Evolutionary conservation across 2,888 invertebrate genomes (phyloP), one percentile per base, ranked within the genome.

Genomic region (Notodonta dromedarius): DNA sequence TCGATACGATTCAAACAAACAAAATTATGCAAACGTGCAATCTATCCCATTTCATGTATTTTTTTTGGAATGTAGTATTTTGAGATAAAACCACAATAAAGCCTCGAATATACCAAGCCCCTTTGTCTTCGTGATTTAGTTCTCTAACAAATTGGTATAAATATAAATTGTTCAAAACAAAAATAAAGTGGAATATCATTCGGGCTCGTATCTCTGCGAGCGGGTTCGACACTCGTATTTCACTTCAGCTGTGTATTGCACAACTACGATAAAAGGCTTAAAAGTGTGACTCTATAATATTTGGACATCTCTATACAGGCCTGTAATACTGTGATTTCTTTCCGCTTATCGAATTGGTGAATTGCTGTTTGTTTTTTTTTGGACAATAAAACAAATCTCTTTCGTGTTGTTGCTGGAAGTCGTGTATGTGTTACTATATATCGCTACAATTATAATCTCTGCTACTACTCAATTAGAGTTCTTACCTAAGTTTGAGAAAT

Each of bases 191-290:
- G 58, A 67, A 65, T 69, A 66, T 69, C 50, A 62, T 62, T 40
- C 60, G 60, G 56, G 61, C 61, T 67, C 60, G 68, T 76, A 80
- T 82, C 74, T 70, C 60, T 59, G 66, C 71, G 63, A 66, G 70
- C 74, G 80, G 69, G 72, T 69, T 71, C 77, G 70, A 76, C 72
- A 69, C 76, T 78, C 78, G 78, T 87, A 82, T 80, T 83, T 82
- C 77, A 79, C 73, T 77, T 74, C 69, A 66, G 67, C 70, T 69
- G 74, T 64, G 69, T 75, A 70, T 84, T 88, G 89, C 72, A 64
- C 68, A 75, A 66, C 71, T 64, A 69, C 81, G 89, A 89, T 89
- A 89, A 88, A 89, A 84, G 83, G 85, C 86, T 89, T 89, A 84
- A 84, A 83, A 76, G 79, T 79, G 59, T 65, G 13, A 48, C 64